These are phyloP conservation scores for Nothoprocta perdicaria DNA, from an alignment of 2,113 vertebrate genomes.

Conservation along the genomic window DNA sequence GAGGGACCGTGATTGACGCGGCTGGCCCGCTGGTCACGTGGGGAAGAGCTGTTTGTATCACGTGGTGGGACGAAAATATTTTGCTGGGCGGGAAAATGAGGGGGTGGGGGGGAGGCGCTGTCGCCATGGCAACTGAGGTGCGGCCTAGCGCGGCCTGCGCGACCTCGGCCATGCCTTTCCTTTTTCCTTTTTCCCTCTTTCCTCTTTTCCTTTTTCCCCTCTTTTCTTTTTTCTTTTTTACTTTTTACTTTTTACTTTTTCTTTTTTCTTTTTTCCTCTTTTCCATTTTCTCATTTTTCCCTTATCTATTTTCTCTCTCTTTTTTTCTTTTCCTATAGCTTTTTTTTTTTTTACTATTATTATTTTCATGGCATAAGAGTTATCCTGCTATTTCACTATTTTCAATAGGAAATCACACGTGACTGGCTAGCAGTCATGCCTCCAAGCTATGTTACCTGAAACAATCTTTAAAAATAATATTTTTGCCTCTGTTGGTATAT, in stretches of 20 bases:
- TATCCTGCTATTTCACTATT: background rate
- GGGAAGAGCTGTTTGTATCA: conserved; percentile 53
- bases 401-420: background rate
- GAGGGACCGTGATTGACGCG: background rate
- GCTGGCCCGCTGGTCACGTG: background rate
- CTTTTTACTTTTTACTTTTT: no score
- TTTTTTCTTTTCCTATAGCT: no score
- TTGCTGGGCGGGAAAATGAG: background rate
- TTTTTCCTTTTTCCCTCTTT: background rate
- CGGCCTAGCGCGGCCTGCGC: background rate
- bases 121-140: background rate
- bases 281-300: background rate
- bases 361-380: background rate
- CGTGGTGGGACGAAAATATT: conserved; percentile 20
- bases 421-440: background rate
- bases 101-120: no score
- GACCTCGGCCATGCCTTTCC: background rate
- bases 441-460: background rate
- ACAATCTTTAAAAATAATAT: background rate
- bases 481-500: background rate
- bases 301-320: background rate
- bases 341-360: no score
- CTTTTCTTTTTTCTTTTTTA: no score
- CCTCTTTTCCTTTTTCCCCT: background rate
- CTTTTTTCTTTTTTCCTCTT: no score